These are phyloP conservation scores for Labroides dimidiatus DNA, from an alignment of 2,797 vertebrate genomes.

Conservation along the genomic window DNA sequence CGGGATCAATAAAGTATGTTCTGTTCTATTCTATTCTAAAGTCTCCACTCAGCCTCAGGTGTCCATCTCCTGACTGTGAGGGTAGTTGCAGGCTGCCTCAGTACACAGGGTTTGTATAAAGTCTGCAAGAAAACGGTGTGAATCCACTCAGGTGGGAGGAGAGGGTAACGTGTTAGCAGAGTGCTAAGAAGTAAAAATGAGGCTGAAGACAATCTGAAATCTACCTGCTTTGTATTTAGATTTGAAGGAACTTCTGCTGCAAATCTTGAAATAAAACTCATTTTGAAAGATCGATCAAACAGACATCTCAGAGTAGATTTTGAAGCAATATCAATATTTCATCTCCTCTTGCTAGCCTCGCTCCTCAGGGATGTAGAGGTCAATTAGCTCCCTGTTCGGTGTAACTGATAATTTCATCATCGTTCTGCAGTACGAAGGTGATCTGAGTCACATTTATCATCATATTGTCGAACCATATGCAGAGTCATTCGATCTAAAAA, in stretches of 20 bases:
- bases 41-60: too few relatives aligned
- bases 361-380: slow-evolving; percentile 13
- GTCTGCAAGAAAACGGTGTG: too few relatives aligned
- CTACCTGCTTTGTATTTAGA: too few relatives aligned
- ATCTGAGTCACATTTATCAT: slow-evolving; percentile 14
- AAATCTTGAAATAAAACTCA: background rate
- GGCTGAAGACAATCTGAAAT: too few relatives aligned
- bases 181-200: background rate
- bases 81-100: too few relatives aligned
- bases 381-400: background rate
- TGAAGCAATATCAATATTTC: slow-evolving; percentile 7
- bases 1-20: too few relatives aligned
- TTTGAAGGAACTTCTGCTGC: background rate
- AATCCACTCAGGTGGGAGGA: too few relatives aligned
- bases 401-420: slow-evolving; percentile 3
- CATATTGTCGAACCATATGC: slow-evolving; percentile 9
- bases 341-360: background rate
- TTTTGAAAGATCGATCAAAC: background rate
- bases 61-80: too few relatives aligned
- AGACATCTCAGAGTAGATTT: background rate
- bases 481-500: slow-evolving; percentile 4
- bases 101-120: too few relatives aligned
- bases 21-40: too few relatives aligned
- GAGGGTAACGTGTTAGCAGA: too few relatives aligned
- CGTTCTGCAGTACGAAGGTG: background rate